Conservation (phyloP, 1,140 invertebrate species). For the Aphelinus certus region DNA sequence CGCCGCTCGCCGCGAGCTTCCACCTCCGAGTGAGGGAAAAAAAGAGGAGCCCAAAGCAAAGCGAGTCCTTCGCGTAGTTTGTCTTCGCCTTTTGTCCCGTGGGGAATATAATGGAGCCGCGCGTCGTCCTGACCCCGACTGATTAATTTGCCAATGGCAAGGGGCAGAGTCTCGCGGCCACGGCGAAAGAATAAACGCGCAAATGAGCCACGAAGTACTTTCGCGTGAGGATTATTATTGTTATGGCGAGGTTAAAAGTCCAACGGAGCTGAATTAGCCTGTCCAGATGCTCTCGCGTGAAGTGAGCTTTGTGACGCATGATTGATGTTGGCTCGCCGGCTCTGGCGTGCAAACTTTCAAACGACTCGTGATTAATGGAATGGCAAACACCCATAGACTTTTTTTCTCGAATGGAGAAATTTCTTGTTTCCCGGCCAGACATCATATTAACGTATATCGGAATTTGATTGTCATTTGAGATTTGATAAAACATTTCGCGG, state of each 20-base stretch:
- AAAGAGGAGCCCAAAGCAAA: not conserved
- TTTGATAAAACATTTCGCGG: not conserved
- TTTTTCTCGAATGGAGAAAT: not conserved
- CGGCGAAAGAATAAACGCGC: conserved; percentile 19
- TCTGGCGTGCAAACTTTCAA: conserved; percentile 14
- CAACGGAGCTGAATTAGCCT: too few species aligned
- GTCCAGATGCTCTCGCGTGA: not conserved
- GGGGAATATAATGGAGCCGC: conserved; percentile 24
- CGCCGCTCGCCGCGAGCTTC: not conserved
- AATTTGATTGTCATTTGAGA: too few species aligned
- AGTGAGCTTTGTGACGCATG: conserved; percentile 25
- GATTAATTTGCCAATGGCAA: conserved; percentile 25
- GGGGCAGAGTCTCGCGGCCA: not conserved
- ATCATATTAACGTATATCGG: too few species aligned
- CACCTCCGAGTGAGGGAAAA: not conserved
- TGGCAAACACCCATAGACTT: conserved; percentile 4
- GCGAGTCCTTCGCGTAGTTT: not conserved
- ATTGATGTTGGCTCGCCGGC: conserved; percentile 12
- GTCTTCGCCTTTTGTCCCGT: not conserved
- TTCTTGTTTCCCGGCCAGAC: not conserved
- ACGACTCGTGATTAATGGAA: conserved; percentile 8
- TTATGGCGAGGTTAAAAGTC: too few species aligned
- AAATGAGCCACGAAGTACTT: conserved; percentile 4
- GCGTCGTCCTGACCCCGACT: conserved; percentile 14
- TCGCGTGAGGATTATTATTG: not conserved